A percentile compares a stretch with the other conserved stretches of the same genome.
phyloP scores from a whole-genome alignment of 1,140 invertebrate genomes.

The Formica selysi region DNA sequence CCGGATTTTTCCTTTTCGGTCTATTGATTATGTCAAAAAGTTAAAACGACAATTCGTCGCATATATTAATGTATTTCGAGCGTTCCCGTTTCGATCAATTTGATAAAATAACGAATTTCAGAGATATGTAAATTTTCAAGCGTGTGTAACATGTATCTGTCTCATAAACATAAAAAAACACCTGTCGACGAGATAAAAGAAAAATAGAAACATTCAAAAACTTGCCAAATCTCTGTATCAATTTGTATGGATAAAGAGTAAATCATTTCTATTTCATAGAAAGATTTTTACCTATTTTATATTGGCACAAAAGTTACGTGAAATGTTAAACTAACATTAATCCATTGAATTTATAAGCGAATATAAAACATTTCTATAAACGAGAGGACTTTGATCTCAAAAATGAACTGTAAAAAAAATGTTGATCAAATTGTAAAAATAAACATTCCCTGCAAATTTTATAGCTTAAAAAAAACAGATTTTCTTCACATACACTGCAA shows the following conservation, averaged over 20 bases:
- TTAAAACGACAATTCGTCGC: not conserved
- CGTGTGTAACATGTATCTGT: not conserved
- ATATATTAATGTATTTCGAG: not conserved
- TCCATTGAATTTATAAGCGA: too few relatives aligned
- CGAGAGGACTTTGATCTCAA: too few relatives aligned
- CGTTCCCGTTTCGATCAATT: not conserved
- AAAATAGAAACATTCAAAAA: slow-evolving; percentile 16
- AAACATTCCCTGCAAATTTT: too few relatives aligned
- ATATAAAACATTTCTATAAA: too few relatives aligned
- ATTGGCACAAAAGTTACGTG: too few relatives aligned
- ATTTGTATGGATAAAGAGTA: not conserved
- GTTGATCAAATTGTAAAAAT: too few relatives aligned
- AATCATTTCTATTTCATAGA: slow-evolving; percentile 8
- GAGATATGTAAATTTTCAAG: slow-evolving; percentile 19
- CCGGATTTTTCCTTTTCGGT: not conserved
- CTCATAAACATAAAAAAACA: slow-evolving; percentile 17
- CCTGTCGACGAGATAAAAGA: not conserved
- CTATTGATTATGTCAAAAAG: not conserved
- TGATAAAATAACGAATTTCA: slow-evolving; percentile 7
- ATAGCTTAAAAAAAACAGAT: too few relatives aligned
- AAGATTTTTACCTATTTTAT: not conserved
- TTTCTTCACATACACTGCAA: too few relatives aligned
- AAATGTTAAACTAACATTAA: too few relatives aligned
- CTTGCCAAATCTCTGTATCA: not conserved
- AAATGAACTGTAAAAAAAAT: too few relatives aligned